Evolutionary conservation across 2,113 vertebrate species (phyloP), one percentile per base, ranked within the genome.

Genomic region (Brienomyrus longianalis): DNA sequence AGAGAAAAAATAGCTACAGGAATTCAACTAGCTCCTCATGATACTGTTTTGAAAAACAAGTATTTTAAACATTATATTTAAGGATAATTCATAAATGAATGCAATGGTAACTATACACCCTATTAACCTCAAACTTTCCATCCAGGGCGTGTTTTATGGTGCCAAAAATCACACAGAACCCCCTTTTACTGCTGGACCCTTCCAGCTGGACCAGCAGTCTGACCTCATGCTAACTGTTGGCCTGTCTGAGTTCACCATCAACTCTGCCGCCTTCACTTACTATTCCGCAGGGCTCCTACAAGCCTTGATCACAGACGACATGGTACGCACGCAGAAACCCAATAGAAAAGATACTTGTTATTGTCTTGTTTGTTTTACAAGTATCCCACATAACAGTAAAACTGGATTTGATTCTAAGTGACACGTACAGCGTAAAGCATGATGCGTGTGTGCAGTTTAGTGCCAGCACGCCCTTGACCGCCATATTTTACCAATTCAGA

Each of bases 231-330:
- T 96, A 19, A 91, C 93, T 1, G 0, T 94, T 54, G 95, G 94
- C 0, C 19, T 95, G 59, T 96, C 96, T 50, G 95, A 96, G 8
- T 96, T 94, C 93, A 94, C 88, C 0, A 11, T 94, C 17, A 96
- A 96, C 92, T 95, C 95, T 1, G 95, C 94, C 11, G 89, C 92
- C 4, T 96, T 92, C 83, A 93, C 89, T 13, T 95, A 92, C 92
- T 93, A 88, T 88, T 91, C 91, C 1, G 92, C 91, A 13, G 93
- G 92, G 52, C 31, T 84, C 35, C 74, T 96, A 35, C 90, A 95
- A 80, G 9, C n/a, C 5, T 31, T 91, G 51, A 90, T 96, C 91
- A 94, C 52, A 2, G 94, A 96, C 6, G 94, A 90, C 87, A 95
- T 95, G 95, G 96, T 95, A 83, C 92, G 92, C 48, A 27, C 15